Base-by-base conservation (phyloP, 2,888 invertebrate genomes). In the Acronicta aceris region DNA sequence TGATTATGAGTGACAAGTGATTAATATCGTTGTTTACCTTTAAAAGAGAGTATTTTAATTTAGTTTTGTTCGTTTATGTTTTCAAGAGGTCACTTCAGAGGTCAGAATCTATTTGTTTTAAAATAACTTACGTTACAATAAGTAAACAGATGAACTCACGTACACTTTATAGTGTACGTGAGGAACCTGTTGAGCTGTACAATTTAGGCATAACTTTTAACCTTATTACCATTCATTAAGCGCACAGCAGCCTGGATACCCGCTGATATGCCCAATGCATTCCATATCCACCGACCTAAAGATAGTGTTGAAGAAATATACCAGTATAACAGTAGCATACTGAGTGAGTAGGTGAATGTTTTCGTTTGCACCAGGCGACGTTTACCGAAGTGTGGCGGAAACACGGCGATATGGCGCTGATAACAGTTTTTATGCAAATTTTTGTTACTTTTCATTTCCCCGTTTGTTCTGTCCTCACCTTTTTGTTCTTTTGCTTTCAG, bases 401-500 rank as follows among this genome's bases (percentile, higher is more conserved):
- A 87, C 80, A 77, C 30, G 55, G 48, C 75, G 81, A 78, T 88
- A 89, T 85, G 79, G 81, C 55, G 27, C 41, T 85, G 89, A 90
- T 90, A 90, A 89, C 82, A 81, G 66, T 74, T 74, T 86, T 81
- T 76, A 85, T 84, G 81, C 77, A 59, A 83, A 83, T 87, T 85
- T 81, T 82, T 81, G 73, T 82, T 83, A 80, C 79, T 78, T 84
- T 79, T 81, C 74, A 78, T 81, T 84, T 80, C 71, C 78, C 60
- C 10, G 38, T 52, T 53, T 27, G 25, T 27, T 40, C 33, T 57
- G 45, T 73, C 56, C 2, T 17, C 38, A 61, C 16, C 45, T 71
- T 72, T 72, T 72, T 79, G 21, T 74, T 76, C 71, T 57, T 78
- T 88, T 71, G 30, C 0, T 68, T 89, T 67, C 91, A 91, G 91